Conservation (phyloP, 2,113 vertebrate species). For the Mus spicilegus region DNA sequence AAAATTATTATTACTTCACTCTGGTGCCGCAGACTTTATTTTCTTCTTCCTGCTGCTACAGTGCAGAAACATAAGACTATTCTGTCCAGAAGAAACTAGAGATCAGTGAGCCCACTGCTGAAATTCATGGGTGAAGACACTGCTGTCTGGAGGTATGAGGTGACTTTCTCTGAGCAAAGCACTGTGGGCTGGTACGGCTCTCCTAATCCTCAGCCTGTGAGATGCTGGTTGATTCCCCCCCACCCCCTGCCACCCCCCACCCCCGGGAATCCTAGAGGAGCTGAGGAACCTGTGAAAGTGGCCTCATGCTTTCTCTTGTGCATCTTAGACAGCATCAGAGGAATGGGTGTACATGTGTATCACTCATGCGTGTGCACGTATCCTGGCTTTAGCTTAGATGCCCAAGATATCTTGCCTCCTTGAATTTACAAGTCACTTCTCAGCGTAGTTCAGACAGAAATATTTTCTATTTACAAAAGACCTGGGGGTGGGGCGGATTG, state of each 20-base stretch:
- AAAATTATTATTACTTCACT: constrained; percentile 77
- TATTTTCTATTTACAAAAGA: background rate
- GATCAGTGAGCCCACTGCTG: background rate
- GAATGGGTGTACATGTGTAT: background rate
- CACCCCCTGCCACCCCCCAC: no score
- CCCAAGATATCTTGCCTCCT: background rate
- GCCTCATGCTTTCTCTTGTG: background rate
- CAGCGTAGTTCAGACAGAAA: background rate
- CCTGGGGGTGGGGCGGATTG: background rate
- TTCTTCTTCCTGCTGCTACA: constrained; percentile 62
- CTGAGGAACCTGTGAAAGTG: background rate
- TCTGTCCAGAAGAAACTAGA: constrained; percentile 39
- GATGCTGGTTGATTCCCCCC: background rate
- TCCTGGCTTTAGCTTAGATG: background rate
- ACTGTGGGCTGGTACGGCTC: background rate
- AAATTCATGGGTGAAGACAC: constrained; percentile 7
- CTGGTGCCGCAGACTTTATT: constrained; percentile 71
- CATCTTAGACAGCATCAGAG: background rate
- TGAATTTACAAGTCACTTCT: background rate
- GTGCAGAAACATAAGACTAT: constrained; percentile 37
- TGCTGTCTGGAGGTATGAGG: background rate
- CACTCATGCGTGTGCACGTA: background rate
- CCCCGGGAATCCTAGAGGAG: background rate
- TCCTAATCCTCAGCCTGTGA: background rate
- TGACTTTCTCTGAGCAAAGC: background rate